Percentiles rank a stretch among this genome's conserved stretches.
phyloP scores from a whole-genome alignment of 2,888 invertebrate genomes.

The Ellobium chinense region DNA sequence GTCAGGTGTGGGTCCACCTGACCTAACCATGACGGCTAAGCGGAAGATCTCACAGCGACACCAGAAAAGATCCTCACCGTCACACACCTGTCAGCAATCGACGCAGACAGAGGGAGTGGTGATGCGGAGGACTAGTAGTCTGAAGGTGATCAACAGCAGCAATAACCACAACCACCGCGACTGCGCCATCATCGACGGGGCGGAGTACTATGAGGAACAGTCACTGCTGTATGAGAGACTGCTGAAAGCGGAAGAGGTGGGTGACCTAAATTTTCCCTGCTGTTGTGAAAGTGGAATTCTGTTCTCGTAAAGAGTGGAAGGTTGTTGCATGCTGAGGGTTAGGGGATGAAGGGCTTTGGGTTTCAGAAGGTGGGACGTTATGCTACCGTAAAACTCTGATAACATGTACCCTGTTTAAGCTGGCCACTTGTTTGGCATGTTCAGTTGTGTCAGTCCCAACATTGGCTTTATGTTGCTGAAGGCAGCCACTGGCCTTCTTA shows the following conservation, averaged over 20 bases:
- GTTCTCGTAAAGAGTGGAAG: too few relatives aligned
- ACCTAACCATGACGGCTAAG: slow-evolving; percentile 73
- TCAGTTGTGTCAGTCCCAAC: too few relatives aligned
- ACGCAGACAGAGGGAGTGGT: slow-evolving; percentile 69
- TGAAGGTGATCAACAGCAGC: slow-evolving; percentile 42
- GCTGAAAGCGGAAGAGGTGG: slow-evolving; percentile 74
- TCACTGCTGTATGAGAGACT: slow-evolving; percentile 71
- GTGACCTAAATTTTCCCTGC: slow-evolving; percentile 1
- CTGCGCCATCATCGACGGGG: slow-evolving; percentile 58
- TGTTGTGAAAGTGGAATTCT: too few relatives aligned
- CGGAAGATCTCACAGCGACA: slow-evolving; percentile 77
- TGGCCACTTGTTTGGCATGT: too few relatives aligned
- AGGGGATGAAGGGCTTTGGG: too few relatives aligned
- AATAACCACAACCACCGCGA: slow-evolving; percentile 51
- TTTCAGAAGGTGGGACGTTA: too few relatives aligned
- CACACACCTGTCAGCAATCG: slow-evolving; percentile 61
- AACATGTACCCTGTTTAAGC: too few relatives aligned
- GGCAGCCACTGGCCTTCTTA: too few relatives aligned
- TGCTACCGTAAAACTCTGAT: too few relatives aligned
- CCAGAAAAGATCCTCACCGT: slow-evolving; percentile 53
- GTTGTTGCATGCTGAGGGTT: too few relatives aligned
- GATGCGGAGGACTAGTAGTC: slow-evolving; percentile 35
- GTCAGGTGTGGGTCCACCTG: slow-evolving; percentile 56
- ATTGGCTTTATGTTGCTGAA: too few relatives aligned
- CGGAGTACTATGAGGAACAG: slow-evolving; percentile 72